These are phyloP conservation scores for Proctacanthus coquilletti DNA, from an alignment of 1,140 invertebrate genomes.

Conservation along the genomic window DNA sequence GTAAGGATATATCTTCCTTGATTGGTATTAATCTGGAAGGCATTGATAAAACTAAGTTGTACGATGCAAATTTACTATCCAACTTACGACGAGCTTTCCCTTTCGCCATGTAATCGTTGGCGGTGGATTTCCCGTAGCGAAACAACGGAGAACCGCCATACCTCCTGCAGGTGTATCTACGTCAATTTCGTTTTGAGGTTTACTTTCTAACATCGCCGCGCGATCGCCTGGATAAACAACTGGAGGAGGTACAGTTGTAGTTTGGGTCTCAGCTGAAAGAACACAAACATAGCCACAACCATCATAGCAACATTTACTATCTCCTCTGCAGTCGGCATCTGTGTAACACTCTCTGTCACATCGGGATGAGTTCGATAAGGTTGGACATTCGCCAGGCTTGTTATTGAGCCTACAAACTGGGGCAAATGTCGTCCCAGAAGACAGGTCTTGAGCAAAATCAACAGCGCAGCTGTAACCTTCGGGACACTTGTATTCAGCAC, in stretches of 20 bases:
- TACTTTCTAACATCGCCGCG: constrained; percentile 30
- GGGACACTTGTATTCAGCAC: constrained; percentile 43
- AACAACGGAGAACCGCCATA: constrained; percentile 52
- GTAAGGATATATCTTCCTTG: constrained; percentile 51
- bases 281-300: constrained; percentile 61
- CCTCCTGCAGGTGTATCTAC: constrained; percentile 53
- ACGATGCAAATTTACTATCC: not conserved
- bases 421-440: constrained; percentile 27
- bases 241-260: constrained; percentile 27
- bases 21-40: constrained; percentile 46
- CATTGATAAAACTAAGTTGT: not conserved
- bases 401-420: constrained; percentile 50
- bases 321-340: constrained; percentile 67
- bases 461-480: constrained; percentile 50
- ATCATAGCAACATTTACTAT: constrained; percentile 65
- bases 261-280: constrained; percentile 13
- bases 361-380: constrained; percentile 23
- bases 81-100: constrained; percentile 47
- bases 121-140: constrained; percentile 54
- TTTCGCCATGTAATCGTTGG: constrained; percentile 62
- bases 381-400: constrained; percentile 62
- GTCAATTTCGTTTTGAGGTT: constrained; percentile 35
- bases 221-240: constrained; percentile 25
- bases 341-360: constrained; percentile 57
- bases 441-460: constrained; percentile 34